Evolutionary conservation across 2,888 invertebrate genomes (phyloP), one percentile per base, ranked within the genome.

Genomic region (Limenitis camilla): DNA sequence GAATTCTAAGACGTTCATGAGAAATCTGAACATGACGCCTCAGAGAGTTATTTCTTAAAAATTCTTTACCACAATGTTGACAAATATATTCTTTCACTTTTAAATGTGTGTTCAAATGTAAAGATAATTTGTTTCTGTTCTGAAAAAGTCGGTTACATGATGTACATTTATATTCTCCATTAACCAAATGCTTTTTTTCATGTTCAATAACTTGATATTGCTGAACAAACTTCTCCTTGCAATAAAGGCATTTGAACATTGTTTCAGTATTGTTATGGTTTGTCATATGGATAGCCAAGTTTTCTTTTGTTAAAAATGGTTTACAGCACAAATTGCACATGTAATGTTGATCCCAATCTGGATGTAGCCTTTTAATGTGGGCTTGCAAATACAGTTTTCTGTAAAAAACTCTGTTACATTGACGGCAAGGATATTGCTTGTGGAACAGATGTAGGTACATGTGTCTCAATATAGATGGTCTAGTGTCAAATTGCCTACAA

Each of bases 11-110:
- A 51, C 94, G 94, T 31, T 89, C 90, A 66, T 96, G 96, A 62
- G 91, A 90, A 64, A 94, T 92, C 63, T 91, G 91, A 30, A 95
- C 84, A 72, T 96, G 96, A 57, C 94, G 91, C 61, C 91, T 91
- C 60, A 96, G 78, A 0, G 93, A 92, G 69, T 94, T 93, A 6
- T 92, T 88, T 4, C 94, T 89, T 39, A 92, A 88, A 72, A 95
- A 96, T 30, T 91, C 90, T 64, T 93, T 93, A 0, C 94, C 93
- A 68, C 96, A 96, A 47, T 93, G 90, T 60, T 93, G 92, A 69
- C 96, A 96, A 33, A 92, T 90, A 75, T 91, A 93, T 69, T 94
- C 94, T 60, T 92, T 90, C 10, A 93, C 91, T 62, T 93, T 92
- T 31, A 91, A 87, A 79, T 95, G 95, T 0, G 92, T 88, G 70